These are phyloP conservation scores for Megastigmus dorsalis DNA, from an alignment of 2,888 invertebrate genomes.

Conservation along the genomic window DNA sequence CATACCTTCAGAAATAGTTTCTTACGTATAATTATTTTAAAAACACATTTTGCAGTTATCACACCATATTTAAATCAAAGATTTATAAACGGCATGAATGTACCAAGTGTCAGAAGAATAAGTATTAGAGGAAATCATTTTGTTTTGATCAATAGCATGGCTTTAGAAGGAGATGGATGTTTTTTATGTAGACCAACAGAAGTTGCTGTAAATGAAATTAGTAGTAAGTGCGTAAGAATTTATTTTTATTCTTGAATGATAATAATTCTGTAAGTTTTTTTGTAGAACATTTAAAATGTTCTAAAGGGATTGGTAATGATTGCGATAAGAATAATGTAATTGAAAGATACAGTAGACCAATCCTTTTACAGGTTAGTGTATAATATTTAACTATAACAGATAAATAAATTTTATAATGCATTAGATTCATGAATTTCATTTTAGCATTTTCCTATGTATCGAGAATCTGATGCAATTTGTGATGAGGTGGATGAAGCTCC, in stretches of 20 bases:
- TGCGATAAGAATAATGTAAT: slow-evolving; percentile 75
- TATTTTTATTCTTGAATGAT: too few relatives aligned
- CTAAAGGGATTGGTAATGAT: slow-evolving; percentile 70
- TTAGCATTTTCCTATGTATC: slow-evolving; percentile 95
- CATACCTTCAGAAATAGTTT: too few relatives aligned
- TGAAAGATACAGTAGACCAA: slow-evolving; percentile 84
- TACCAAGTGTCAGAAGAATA: slow-evolving; percentile 84
- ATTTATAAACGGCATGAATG: slow-evolving; percentile 83
- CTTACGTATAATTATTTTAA: not conserved
- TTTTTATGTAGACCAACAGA: slow-evolving; percentile 89
- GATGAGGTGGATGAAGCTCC: slow-evolving; percentile 88
- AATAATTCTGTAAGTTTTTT: too few relatives aligned
- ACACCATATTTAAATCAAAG: slow-evolving; percentile 83
- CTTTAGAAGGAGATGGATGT: slow-evolving; percentile 96
- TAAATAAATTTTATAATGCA: slow-evolving; percentile 8
- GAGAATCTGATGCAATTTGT: slow-evolving; percentile 90
- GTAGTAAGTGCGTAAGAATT: slow-evolving; percentile 79
- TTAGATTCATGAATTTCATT: slow-evolving; percentile 27
- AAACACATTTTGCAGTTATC: slow-evolving; percentile 72
- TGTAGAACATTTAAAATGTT: slow-evolving; percentile 74
- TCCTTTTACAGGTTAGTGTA: slow-evolving; percentile 84
- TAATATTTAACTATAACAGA: slow-evolving; percentile 6
- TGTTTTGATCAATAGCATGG: slow-evolving; percentile 96
- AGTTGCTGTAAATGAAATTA: slow-evolving; percentile 79
- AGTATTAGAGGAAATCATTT: slow-evolving; percentile 88